These are phyloP conservation scores for Trichonephila inaurata DNA, from an alignment of 1,140 invertebrate genomes.

Conservation along the genomic window DNA sequence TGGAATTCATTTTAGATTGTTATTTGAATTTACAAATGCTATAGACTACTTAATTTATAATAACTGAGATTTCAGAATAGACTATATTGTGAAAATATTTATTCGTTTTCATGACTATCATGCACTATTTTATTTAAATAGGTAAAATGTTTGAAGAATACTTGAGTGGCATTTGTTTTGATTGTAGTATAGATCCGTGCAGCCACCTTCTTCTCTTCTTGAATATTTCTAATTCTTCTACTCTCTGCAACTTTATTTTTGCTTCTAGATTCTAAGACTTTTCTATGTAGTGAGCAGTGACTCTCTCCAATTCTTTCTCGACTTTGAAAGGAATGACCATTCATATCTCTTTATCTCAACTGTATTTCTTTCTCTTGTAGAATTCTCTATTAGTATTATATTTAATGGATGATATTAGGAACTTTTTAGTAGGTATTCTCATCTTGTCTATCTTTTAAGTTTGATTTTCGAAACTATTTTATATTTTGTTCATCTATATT, in stretches of 20 bases:
- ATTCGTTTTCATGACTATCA: no score
- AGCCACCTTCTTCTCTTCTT: neutral
- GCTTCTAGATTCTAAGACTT: neutral
- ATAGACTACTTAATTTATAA: no score
- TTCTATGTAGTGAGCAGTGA: neutral
- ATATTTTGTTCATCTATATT: neutral
- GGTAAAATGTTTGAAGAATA: neutral
- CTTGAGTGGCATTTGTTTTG: constrained; percentile 11
- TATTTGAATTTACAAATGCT: no score
- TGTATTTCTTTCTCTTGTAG: neutral
- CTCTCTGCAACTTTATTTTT: neutral
- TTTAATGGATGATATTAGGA: neutral
- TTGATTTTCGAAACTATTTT: constrained; percentile 1
- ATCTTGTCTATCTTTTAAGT: constrained; percentile 15
- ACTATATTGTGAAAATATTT: no score
- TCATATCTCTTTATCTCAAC: neutral
- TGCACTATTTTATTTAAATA: no score
- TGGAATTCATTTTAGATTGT: no score
- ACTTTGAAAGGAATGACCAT: constrained; percentile 14
- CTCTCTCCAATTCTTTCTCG: neutral
- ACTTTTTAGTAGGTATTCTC: neutral
- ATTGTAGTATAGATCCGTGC: neutral
- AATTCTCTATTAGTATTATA: neutral
- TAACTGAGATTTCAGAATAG: no score
- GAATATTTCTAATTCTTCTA: neutral